These are phyloP conservation scores for Biston stratarius DNA, from an alignment of 2,888 invertebrate genomes.

Conservation along the genomic window DNA sequence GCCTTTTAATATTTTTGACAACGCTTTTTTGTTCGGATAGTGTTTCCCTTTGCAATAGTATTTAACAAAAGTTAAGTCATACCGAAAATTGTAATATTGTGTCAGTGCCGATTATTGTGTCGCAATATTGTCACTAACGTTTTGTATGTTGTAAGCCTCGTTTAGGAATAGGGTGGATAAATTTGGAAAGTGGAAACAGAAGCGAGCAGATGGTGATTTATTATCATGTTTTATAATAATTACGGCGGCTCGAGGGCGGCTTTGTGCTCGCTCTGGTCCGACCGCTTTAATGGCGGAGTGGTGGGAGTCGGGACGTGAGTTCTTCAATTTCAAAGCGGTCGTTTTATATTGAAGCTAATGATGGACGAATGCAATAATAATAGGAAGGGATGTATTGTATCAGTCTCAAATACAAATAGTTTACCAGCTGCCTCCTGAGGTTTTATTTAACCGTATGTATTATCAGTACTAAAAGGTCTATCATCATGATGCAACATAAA, in stretches of 20 bases:
- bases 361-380: slow-evolving; percentile 42
- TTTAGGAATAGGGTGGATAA: slow-evolving; percentile 8
- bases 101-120: too few species aligned
- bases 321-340: slow-evolving; percentile 58
- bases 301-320: slow-evolving; percentile 51
- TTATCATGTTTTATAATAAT: slow-evolving; percentile 83
- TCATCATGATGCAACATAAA: not conserved
- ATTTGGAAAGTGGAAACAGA: slow-evolving; percentile 79
- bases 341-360: slow-evolving; percentile 61
- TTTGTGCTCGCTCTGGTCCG: slow-evolving; percentile 59
- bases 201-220: slow-evolving; percentile 83
- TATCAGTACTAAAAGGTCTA: too few species aligned
- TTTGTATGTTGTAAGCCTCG: not conserved
- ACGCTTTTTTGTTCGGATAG: too few species aligned
- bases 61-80: too few species aligned
- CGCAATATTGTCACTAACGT: too few species aligned
- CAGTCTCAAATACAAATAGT: not conserved
- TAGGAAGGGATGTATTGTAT: slow-evolving; percentile 29
- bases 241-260: slow-evolving; percentile 67
- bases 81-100: too few species aligned
- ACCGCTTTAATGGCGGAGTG: slow-evolving; percentile 56
- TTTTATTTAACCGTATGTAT: not conserved
- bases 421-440: not conserved
- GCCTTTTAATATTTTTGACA: too few species aligned
- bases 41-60: too few species aligned